Conservation (phyloP, 92 coral and sea anemone species). For the Bergia puertoricense region DNA sequence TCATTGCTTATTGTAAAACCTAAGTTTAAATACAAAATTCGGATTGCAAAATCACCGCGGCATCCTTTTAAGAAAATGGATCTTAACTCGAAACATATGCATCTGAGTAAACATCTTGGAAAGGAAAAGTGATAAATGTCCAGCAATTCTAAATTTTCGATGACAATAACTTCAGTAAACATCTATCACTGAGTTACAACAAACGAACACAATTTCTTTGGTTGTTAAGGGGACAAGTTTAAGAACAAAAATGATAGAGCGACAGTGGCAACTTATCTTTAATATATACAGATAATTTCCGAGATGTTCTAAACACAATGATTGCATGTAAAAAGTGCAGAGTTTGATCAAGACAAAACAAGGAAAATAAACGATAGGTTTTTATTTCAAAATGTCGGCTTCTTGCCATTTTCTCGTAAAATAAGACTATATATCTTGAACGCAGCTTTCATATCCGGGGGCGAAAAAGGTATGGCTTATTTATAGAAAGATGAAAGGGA, state of each 20-base stretch:
- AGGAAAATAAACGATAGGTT: not conserved
- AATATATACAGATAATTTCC: not conserved
- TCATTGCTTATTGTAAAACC: slow-evolving; percentile 28
- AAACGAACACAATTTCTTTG: slow-evolving; percentile 13
- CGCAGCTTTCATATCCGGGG: slow-evolving; percentile 39
- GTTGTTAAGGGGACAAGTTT: not conserved
- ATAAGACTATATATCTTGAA: slow-evolving; percentile 16
- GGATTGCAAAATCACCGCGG: slow-evolving; percentile 36
- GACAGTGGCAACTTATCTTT: not conserved
- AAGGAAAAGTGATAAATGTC: slow-evolving; percentile 30
- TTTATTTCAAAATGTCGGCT: slow-evolving; percentile 9
- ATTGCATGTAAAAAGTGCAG: not conserved
- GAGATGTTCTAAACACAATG: not conserved
- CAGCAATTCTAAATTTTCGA: slow-evolving; percentile 1
- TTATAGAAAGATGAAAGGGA: not conserved
- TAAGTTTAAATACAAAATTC: slow-evolving; percentile 22
- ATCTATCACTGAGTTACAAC: slow-evolving; percentile 19
- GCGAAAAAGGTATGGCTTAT: slow-evolving; percentile 12
- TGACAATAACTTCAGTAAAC: slow-evolving; percentile 26
- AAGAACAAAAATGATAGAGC: not conserved
- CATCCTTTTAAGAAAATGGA: slow-evolving; percentile 27
- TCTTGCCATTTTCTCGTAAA: slow-evolving; percentile 16
- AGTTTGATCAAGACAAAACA: not conserved
- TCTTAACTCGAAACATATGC: slow-evolving; percentile 3
- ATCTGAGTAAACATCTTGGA: slow-evolving; percentile 18